phyloP scores from a whole-genome alignment of 2,797 vertebrate species.

The Spondyliosoma cantharus region DNA sequence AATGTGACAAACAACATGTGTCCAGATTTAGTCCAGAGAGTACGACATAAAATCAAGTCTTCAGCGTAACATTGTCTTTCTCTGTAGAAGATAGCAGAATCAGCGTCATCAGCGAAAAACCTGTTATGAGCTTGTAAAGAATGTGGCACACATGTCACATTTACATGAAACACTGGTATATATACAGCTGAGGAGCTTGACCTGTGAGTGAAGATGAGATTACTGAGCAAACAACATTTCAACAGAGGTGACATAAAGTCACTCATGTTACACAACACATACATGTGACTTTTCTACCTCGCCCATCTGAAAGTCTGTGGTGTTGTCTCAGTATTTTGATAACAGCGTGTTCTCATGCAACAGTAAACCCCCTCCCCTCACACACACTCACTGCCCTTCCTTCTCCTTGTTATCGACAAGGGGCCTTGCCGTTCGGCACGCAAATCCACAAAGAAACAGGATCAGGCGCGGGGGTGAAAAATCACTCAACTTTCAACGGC shows the following conservation, averaged over 20 bases:
- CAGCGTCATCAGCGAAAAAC: not conserved
- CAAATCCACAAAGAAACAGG: conserved; percentile 75
- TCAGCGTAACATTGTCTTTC: not conserved
- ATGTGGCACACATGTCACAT: not conserved
- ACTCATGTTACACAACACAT: conserved; percentile 40
- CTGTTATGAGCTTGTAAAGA: not conserved
- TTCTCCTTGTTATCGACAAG: conserved; percentile 51
- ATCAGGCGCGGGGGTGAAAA: conserved; percentile 64
- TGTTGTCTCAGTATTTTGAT: conserved; percentile 49
- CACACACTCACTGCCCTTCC: conserved; percentile 12
- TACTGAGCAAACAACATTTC: conserved; percentile 33
- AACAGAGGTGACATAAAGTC: conserved; percentile 13
- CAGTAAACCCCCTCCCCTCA: not conserved
- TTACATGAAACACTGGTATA: conserved; percentile 18
- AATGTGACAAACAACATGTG: not conserved
- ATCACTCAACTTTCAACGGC: conserved; percentile 59
- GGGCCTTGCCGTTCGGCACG: conserved; percentile 59
- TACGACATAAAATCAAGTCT: not conserved
- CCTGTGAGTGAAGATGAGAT: conserved; percentile 14
- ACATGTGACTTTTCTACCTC: conserved; percentile 34
- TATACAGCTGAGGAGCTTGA: conserved; percentile 14
- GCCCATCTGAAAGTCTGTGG: conserved; percentile 9
- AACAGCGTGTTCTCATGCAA: conserved; percentile 38
- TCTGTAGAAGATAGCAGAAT: not conserved
- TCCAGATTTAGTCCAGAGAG: too few species aligned